These are phyloP conservation scores for Watersipora subatra DNA, from an alignment of 1,140 invertebrate genomes.

Conservation along the genomic window DNA sequence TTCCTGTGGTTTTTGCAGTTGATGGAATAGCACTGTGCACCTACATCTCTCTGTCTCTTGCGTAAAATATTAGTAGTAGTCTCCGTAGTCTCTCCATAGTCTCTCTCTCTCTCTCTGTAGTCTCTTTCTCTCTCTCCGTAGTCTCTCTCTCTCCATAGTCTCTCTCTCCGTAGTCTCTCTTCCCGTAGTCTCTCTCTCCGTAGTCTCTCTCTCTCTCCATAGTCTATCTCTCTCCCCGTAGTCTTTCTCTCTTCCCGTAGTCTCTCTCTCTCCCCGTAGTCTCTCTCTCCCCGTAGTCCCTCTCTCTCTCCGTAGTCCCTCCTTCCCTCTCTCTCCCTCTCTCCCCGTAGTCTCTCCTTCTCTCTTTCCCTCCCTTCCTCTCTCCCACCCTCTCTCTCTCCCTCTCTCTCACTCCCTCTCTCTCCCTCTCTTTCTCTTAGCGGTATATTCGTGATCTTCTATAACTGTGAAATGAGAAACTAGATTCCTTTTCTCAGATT, in stretches of 20 bases:
- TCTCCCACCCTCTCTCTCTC: too few species aligned
- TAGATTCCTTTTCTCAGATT: too few species aligned
- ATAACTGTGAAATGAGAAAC: too few species aligned
- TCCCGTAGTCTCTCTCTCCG: neutral
- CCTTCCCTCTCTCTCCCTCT: too few species aligned
- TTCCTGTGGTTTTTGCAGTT: too few species aligned
- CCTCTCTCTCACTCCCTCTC: constrained; percentile 5
- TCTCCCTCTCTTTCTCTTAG: constrained; percentile 4
- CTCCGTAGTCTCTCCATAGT: neutral
- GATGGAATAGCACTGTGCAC: too few species aligned
- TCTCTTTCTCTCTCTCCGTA: neutral
- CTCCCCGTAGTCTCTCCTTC: too few species aligned
- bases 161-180: too few species aligned
- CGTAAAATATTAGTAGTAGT: too few species aligned
- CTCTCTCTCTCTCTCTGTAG: neutral
- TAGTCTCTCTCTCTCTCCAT: neutral
- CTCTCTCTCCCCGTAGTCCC: neutral
- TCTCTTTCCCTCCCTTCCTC: neutral
- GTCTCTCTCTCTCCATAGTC: neutral
- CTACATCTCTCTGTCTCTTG: too few species aligned
- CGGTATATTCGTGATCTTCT: too few species aligned
- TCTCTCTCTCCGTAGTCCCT: too few species aligned
- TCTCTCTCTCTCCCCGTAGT: neutral
- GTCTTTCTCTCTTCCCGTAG: neutral
- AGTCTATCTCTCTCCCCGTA: neutral